Evolutionary conservation across 2,888 invertebrate genomes (phyloP), one percentile per base, ranked within the genome.

Genomic region (Sphaerophoria taeniata): DNA sequence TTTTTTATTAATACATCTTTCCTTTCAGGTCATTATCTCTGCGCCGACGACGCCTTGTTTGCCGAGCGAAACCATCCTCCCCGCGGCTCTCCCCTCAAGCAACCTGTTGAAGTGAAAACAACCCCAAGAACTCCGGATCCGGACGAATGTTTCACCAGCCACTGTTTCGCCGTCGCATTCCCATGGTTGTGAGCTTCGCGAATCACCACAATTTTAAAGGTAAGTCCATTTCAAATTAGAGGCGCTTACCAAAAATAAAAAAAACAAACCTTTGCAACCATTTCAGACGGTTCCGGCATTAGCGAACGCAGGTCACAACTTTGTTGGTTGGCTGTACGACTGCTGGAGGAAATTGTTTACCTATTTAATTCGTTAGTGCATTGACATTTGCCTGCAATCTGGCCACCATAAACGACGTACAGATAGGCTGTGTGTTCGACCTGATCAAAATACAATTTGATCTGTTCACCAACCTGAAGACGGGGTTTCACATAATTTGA

Each of bases 111-210:
- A n/a, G n/a, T n/a, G n/a, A n/a, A n/a, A n/a, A n/a, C n/a, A n/a
- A n/a, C n/a, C n/a, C n/a, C n/a, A n/a, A n/a, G n/a, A n/a, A n/a
- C n/a, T n/a, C n/a, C n/a, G n/a, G n/a, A n/a, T n/a, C n/a, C n/a
- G n/a, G n/a, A n/a, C n/a, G n/a, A n/a, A n/a, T n/a, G n/a, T n/a
- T n/a, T n/a, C n/a, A n/a, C n/a, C n/a, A n/a, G n/a, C n/a, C n/a
- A n/a, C n/a, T n/a, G n/a, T n/a, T n/a, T n/a, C n/a, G n/a, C n/a
- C n/a, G n/a, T n/a, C n/a, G n/a, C n/a, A 94, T 78, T 94, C 95
- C 0, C 98, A 98, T 98, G 96, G 98, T 90, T 98, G 98, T 98
- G 96, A 96, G 88, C 94, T 97, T n/a, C n/a, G n/a, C n/a, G n/a
- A n/a, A 95, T 98, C 84, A 94, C 96, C 84, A 95, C 96, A 53